A percentile compares a stretch with the other conserved stretches of the same genome.
Conservation (phyloP, 2,113 vertebrate genomes). For the Engraulis encrasicolus region DNA sequence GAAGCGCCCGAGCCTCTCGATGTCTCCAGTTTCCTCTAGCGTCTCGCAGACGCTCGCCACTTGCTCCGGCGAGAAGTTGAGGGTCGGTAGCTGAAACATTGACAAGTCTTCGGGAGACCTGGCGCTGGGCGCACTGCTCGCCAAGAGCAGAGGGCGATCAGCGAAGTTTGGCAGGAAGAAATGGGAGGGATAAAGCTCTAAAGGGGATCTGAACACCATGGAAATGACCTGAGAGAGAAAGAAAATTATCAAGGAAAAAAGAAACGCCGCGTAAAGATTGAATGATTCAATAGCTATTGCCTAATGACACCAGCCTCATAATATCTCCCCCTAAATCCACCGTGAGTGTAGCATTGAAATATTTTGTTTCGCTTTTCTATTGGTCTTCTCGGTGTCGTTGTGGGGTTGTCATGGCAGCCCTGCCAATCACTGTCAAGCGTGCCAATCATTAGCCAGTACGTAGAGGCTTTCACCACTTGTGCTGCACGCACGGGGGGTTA, state of each 20-base stretch:
- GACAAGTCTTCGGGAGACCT: conserved; percentile 98
- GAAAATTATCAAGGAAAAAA: conserved; percentile 85
- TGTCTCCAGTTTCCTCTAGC: conserved; percentile 99
- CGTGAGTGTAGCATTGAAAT: conserved; percentile 99
- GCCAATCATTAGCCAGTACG: conserved; percentile 99
- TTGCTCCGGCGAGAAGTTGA: conserved; percentile 99
- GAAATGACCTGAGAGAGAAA: conserved; percentile 93
- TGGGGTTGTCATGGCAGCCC: conserved; percentile 97
- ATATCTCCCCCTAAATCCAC: conserved; percentile 99
- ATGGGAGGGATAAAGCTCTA: conserved; percentile 99
- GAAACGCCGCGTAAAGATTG: conserved; percentile 91
- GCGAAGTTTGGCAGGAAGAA: conserved; percentile 99
- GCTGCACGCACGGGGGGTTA: conserved; percentile 80
- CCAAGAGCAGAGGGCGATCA: conserved; percentile 94
- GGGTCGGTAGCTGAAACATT: conserved; percentile 99
- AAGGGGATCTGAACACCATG: conserved; percentile 99
- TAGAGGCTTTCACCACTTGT: conserved; percentile 96
- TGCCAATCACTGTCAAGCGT: conserved; percentile 99
- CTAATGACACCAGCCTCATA: conserved; percentile 99
- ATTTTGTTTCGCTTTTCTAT: conserved; percentile 99
- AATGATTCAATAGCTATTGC: conserved; percentile 97
- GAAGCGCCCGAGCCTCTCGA: conserved; percentile 97
- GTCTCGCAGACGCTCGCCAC: conserved; percentile 99
- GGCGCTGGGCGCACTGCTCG: conserved; percentile 88
- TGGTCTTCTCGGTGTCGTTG: conserved; percentile 99